Conservation (phyloP, 2,113 vertebrate species). For the Lota lota region DNA sequence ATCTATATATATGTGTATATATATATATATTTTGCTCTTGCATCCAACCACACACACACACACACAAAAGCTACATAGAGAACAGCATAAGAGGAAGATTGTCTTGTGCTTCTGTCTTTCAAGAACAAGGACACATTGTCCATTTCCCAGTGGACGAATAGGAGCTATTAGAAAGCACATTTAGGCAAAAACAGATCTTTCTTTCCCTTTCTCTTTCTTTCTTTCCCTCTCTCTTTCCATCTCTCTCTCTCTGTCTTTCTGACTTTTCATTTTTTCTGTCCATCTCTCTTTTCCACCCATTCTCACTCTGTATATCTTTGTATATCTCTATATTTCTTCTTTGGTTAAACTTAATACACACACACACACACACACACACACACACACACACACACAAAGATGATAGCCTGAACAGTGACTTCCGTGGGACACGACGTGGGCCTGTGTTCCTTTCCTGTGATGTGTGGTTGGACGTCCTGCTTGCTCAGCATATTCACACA, state of each 20-base stretch:
- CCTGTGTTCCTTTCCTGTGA: slow-evolving; percentile 43
- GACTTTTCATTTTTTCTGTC: not conserved
- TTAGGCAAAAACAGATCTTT: no score
- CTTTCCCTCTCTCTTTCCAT: no score
- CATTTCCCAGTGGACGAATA: not conserved
- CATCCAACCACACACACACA: not conserved
- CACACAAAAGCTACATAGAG: not conserved
- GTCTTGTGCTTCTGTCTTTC: not conserved
- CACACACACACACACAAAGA: slow-evolving; percentile 22
- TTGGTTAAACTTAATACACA: slow-evolving; percentile 8
- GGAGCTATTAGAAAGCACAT: no score
- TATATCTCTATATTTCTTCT: no score
- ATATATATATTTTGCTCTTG: no score
- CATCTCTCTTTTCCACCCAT: slow-evolving; percentile 7
- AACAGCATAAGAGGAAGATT: not conserved
- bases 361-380: slow-evolving; percentile 9
- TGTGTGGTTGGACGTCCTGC: slow-evolving; percentile 52
- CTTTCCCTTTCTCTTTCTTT: no score
- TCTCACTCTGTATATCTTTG: no score
- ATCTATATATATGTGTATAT: no score
- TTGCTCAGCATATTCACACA: slow-evolving; percentile 56
- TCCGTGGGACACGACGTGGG: slow-evolving; percentile 37
- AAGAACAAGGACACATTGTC: not conserved
- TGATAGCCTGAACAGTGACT: slow-evolving; percentile 60
- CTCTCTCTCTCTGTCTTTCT: no score